Conservation (phyloP, 30 jellyfish, hydroid and myxozoan genomes). For the Haliclystus octoradiatus region DNA sequence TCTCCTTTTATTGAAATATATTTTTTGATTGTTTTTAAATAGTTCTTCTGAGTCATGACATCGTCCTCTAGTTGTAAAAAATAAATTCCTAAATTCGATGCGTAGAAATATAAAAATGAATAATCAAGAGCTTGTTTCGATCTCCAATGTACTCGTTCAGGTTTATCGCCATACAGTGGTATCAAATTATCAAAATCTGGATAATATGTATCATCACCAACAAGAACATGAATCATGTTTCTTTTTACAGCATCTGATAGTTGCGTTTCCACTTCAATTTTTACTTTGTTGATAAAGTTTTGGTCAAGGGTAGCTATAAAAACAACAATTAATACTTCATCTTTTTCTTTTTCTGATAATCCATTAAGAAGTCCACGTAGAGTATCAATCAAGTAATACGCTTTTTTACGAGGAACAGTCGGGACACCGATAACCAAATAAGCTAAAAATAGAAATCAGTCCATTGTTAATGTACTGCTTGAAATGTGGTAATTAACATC, state of each 20-base stretch:
- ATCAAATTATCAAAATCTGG: constrained; percentile 57
- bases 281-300: constrained; percentile 25
- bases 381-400: constrained; percentile 57
- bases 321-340: constrained; percentile 51
- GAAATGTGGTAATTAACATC: too few relatives aligned
- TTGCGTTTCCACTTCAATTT: constrained; percentile 4
- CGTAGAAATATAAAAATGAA: constrained; percentile 56
- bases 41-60: constrained; percentile 54
- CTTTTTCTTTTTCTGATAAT: constrained; percentile 11
- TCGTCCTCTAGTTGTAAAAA: constrained; percentile 94
- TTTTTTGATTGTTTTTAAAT: constrained; percentile 32
- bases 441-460: constrained; percentile 29
- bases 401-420: constrained; percentile 59
- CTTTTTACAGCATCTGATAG: constrained; percentile 39
- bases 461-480: too few relatives aligned
- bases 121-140: constrained; percentile 89
- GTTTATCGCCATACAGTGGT: constrained; percentile 62
- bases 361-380: constrained; percentile 38
- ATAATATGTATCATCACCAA: constrained; percentile 36
- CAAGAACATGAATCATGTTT: constrained; percentile 52
- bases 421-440: constrained; percentile 74
- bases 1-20: constrained; percentile 22
- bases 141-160: constrained; percentile 72
- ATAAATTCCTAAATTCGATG: constrained; percentile 55
- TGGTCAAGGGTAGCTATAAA: constrained; percentile 58